Evolutionary conservation across 2,797 vertebrate genomes (phyloP).

Genomic region (Poeciliopsis paucimaculata): DNA sequence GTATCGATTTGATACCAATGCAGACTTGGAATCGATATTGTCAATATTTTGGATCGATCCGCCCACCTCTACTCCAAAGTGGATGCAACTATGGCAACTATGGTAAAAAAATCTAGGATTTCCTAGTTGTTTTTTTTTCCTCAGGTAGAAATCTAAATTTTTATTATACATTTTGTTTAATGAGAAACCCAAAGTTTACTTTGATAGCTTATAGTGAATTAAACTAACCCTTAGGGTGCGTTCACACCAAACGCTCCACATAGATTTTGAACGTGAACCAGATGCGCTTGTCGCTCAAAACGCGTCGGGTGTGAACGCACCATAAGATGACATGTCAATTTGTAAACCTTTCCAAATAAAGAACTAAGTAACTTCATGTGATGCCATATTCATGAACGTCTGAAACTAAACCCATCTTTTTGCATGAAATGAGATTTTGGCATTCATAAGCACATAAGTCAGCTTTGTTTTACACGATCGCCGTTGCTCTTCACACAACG

Average conservation of each 20-base stretch:
- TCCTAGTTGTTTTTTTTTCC: not conserved
- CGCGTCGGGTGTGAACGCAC: too few relatives aligned
- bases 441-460: not conserved
- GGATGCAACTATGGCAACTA: not conserved
- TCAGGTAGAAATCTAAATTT: not conserved
- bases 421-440: not conserved
- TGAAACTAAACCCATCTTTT: not conserved
- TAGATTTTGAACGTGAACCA: too few relatives aligned
- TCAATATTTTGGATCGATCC: too few relatives aligned
- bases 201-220: not conserved
- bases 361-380: not conserved
- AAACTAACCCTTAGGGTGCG: not conserved
- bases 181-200: not conserved
- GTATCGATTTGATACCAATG: too few relatives aligned
- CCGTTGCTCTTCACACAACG: constrained; percentile 21
- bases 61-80: too few relatives aligned
- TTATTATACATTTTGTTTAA: not conserved
- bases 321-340: not conserved
- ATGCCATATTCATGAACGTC: not conserved
- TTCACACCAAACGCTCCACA: too few relatives aligned
- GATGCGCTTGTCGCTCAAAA: too few relatives aligned
- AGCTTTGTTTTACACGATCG: constrained; percentile 16
- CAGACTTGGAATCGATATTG: too few relatives aligned
- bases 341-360: not conserved
- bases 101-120: not conserved